Base-by-base conservation (phyloP, 2,888 invertebrate species). In the Ctena decussata region DNA sequence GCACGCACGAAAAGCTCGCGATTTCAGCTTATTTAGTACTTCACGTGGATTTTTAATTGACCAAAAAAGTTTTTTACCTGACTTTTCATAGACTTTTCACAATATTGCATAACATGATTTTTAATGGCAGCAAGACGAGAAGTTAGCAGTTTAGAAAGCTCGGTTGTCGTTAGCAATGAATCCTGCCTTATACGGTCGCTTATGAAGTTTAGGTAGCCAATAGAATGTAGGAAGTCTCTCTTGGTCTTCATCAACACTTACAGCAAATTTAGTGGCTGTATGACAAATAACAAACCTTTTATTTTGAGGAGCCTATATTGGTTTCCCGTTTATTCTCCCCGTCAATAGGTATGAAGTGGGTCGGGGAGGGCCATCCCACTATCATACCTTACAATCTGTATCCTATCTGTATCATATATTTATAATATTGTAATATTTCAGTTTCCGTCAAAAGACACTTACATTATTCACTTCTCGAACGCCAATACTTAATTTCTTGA, bases 191-290 rank as follows among this genome's bases (percentile, higher is more conserved):
- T 57, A 57, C 1, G 57, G 57, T 15, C 27, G 57, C 27, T 57
- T 57, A 57, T 57, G 57, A 57, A 57, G 57, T 57, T 57, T 57
- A 2, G 57, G 57, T 57, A 57, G n/a, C 57, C 57, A 57, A 27
- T 57, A 57, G 8, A 57, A 27, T 27, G 57, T 57, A 57, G 57
- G 57, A 57, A 57, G 57, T 27, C 27, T 57, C 11, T 27, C 27
- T 27, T 57, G 57, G 57, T 57, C 27, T 27, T 57, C 57, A 8
- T 57, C 12, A 57, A 57, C 27, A 24, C 5, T 6, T 11, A 57
- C 24, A 5, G 27, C 24, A 24, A 57, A 57, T 3, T 27, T 57
- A 57, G 46, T n/a, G 3, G 46, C 18, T 2, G 21, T 46, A 46
- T 46, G 11, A n/a, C 6, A 12, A 15, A n/a, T n/a, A n/a, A n/a